Base-by-base conservation (phyloP, 1,140 invertebrate genomes). In the Eciton burchellii region DNA sequence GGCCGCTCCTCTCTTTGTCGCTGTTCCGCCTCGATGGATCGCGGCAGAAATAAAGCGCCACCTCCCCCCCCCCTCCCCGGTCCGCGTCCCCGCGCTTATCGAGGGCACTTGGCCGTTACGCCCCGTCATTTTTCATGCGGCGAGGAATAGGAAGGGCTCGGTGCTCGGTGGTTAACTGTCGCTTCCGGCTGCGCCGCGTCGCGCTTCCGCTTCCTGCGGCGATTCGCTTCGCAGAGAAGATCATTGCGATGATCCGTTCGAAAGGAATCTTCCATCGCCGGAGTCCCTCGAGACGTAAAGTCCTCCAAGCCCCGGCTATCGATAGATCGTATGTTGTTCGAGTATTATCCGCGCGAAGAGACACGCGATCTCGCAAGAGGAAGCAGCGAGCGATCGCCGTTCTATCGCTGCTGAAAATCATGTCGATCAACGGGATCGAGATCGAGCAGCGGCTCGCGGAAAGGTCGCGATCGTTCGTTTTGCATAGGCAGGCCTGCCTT, bases 131-230 rank as follows among this genome's bases (percentile, higher is more conserved):
- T 90, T 89, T 91, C 86, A 91, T 91, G 84, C 82, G 62, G 90
- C 87, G 66, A 89, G 88, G 87, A 90, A 88, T 90, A 77, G 90
- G 86, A 90, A 91, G 90, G 90, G 88, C 90, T 90, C 85, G 84
- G 89, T 89, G 90, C 57, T 91, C 87, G 88, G 90, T 91, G 88
- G 90, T 91, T 91, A 91, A 90, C 88, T 87, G 54, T 90, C 81
- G 85, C 89, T 91, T 91, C 90, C 90, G 90, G 87, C 79, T 81
- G 65, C 62, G 54, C 82, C 65, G 83, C 87, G 87, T 86, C 88
- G 76, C 72, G 86, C 86, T 89, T 89, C 87, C 89, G 84, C 85
- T 90, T 87, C 88, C 85, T 84, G 86, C 60, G 60, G 43, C 41
- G n/a, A 72, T 41, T 72, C 2, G 2, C 41, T 43, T 6, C 21